Base-by-base conservation (phyloP, 1,140 invertebrate species). In the Brachionus rotundiformis region DNA sequence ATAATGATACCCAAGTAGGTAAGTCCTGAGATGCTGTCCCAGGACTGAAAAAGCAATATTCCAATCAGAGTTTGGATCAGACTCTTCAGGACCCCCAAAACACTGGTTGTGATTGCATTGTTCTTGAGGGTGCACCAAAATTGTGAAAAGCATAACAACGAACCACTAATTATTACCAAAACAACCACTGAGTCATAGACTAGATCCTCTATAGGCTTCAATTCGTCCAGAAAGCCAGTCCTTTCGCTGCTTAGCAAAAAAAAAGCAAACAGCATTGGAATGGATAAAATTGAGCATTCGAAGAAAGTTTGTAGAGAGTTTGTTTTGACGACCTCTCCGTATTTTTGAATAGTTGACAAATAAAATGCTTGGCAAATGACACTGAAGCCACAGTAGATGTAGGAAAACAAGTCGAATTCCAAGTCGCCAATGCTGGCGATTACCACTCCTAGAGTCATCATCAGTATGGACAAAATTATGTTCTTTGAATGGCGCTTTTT, bases 381-480 rank as follows among this genome's bases (percentile, higher is more conserved):
- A 84, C 89, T 90, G 4, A 87, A 63, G 0, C 84, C 82, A n/a
- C 89, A 89, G 85, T 88, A 89, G 0, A 84, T 82, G 81, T 90
- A 89, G 0, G 89, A 89, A 23, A 83, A 83, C 25, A 85, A 16
- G 82, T 88, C 88, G 82, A 90, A 88, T 8, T 85, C 83, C 11
- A 90, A 82, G 83, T 90, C 90, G 41, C 89, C 89, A 83, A 88
- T 85, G 89, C 89, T 87, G 83, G 89, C 89, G 68, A 90, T 83
- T 49, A 90, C 82, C 83, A 89, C 90, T 75, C 89, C 90, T 27
- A 86, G 33, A 4, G 88, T 87, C 25, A 89, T 86, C 25, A 88
- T 36, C 13, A 85, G 5, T 29, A 89, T 86, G 16, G 88, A 87
- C 0, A 84, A 13, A 31, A 87, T 85, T 5, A 88, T 87, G 23